These are phyloP conservation scores for Listrodromus nycthemerus DNA, from an alignment of 2,888 invertebrate species.

Conservation along the genomic window DNA sequence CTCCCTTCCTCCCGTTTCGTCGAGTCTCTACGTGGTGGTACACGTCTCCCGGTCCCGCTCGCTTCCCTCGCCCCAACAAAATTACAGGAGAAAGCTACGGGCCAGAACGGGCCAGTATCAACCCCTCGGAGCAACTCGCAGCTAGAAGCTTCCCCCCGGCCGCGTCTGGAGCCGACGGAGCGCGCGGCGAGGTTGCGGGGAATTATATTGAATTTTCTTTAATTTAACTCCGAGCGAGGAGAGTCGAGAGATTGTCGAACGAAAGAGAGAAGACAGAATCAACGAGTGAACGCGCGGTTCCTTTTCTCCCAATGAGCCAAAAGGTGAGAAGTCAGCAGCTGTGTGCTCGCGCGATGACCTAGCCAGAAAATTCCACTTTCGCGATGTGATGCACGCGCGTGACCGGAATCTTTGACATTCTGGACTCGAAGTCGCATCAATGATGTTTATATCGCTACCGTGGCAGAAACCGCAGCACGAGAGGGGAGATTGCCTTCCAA, in stretches of 20 bases:
- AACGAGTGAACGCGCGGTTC: constrained; percentile 2
- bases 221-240: constrained; percentile 68
- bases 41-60: constrained; percentile 14
- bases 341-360: not conserved
- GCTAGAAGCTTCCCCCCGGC: constrained; percentile 16
- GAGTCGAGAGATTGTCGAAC: constrained; percentile 26
- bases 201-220: constrained; percentile 79
- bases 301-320: constrained; percentile 12
- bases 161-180: constrained; percentile 25
- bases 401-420: constrained; percentile 22
- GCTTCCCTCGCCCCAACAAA: constrained; percentile 41
- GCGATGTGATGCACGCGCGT: constrained; percentile 31
- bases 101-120: constrained; percentile 45
- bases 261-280: constrained; percentile 7
- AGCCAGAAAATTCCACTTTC: constrained; percentile 25
- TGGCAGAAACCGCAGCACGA: constrained; percentile 12
- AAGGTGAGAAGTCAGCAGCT: constrained; percentile 16
- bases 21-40: not conserved
- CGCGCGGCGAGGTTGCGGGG: constrained; percentile 35
- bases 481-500: not conserved
- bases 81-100: constrained; percentile 40
- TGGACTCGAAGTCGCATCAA: constrained; percentile 7
- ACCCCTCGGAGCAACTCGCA: constrained; percentile 54
- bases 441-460: constrained; percentile 26
- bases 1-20: constrained; percentile 51